Conservation (phyloP, 2,888 invertebrate species). For the Taenaris catops region DNA sequence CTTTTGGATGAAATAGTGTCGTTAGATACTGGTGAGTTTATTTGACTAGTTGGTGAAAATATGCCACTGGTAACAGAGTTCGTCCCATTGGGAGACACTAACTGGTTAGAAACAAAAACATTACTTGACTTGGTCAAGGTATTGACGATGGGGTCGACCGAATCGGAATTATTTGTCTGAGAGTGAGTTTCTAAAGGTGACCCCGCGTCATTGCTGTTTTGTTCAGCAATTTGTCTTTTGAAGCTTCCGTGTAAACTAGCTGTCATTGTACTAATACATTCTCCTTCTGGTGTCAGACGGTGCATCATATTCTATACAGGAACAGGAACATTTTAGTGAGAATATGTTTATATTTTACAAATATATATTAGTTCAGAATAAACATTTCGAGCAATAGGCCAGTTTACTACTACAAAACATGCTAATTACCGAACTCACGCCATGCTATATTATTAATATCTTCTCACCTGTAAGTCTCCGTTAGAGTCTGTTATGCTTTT, state of each 20-base stretch:
- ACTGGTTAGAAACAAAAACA: conserved; percentile 58
- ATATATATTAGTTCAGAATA: conserved; percentile 19
- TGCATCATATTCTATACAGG: conserved; percentile 82
- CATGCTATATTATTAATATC: conserved; percentile 32
- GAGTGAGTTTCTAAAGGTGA: conserved; percentile 64
- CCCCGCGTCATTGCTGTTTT: conserved; percentile 52
- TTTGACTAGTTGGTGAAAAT: conserved; percentile 76
- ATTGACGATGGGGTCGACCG: conserved; percentile 57
- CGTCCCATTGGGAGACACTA: conserved; percentile 72
- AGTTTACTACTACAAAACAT: conserved; percentile 27
- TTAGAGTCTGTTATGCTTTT: conserved; percentile 55
- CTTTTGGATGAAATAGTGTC: conserved; percentile 76
- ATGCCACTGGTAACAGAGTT: conserved; percentile 75
- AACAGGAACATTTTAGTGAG: conserved; percentile 50
- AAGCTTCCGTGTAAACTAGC: conserved; percentile 84
- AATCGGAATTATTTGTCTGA: conserved; percentile 62
- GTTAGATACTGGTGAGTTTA: conserved; percentile 73
- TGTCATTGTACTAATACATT: conserved; percentile 80
- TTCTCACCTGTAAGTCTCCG: conserved; percentile 66
- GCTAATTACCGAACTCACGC: conserved; percentile 31
- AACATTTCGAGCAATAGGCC: conserved; percentile 31
- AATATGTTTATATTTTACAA: conserved; percentile 13
- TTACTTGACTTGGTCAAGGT: conserved; percentile 62
- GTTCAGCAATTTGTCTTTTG: conserved; percentile 77
- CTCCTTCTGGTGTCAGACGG: conserved; percentile 85